These are phyloP conservation scores for Crossocerus cetratus DNA, from an alignment of 2,888 invertebrate genomes.

Conservation along the genomic window DNA sequence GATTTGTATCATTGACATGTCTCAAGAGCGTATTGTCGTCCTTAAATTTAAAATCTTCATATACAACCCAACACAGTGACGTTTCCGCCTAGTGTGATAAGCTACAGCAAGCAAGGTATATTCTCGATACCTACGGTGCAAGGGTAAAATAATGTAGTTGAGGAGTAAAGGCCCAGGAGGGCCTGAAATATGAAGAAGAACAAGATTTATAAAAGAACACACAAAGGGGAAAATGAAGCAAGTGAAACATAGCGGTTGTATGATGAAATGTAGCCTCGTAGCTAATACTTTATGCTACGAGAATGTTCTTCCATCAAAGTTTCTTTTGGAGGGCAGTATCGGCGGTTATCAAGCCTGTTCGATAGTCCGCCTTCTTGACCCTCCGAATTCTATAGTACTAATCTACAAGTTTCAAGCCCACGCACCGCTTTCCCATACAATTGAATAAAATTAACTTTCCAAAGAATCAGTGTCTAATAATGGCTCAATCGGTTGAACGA, in stretches of 20 bases:
- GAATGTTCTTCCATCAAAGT: constrained; percentile 73
- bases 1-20: constrained; percentile 78
- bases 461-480: no score
- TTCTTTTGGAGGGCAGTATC: constrained; percentile 74
- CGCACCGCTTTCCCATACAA: constrained; percentile 20
- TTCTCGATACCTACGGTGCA: constrained; percentile 54
- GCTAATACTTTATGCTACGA: constrained; percentile 67
- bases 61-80: constrained; percentile 53
- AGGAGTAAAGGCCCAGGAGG: constrained; percentile 22
- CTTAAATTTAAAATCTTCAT: constrained; percentile 70
- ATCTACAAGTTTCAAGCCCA: constrained; percentile 20
- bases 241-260: constrained; percentile 53
- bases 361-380: constrained; percentile 71
- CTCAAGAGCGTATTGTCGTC: constrained; percentile 79
- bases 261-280: constrained; percentile 73
- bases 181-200: constrained; percentile 19
- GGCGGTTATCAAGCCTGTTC: constrained; percentile 63
- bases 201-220: background rate
- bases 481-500: no score
- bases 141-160: constrained; percentile 53
- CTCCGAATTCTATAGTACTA: constrained; percentile 55
- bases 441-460: no score
- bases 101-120: constrained; percentile 52
- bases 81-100: constrained; percentile 54
- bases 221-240: constrained; percentile 4